Conservation (phyloP, 1,140 invertebrate species). For the Meteorus sp. region DNA sequence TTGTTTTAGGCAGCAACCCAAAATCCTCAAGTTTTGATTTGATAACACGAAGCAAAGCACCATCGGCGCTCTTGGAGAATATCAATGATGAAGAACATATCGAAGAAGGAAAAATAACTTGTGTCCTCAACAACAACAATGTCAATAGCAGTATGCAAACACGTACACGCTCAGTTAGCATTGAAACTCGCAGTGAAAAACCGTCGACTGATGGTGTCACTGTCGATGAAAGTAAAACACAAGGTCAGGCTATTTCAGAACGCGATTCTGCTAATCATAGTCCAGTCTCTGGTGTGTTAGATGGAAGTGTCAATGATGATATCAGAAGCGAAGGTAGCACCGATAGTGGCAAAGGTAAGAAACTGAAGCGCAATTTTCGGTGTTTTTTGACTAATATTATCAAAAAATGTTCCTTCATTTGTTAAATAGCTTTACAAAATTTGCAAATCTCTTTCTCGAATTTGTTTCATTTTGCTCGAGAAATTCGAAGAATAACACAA, state of each 20-base stretch:
- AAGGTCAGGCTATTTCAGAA: conserved; percentile 39
- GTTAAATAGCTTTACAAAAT: background rate
- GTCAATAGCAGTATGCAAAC: background rate
- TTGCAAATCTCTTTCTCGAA: background rate
- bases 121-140: conserved; percentile 20
- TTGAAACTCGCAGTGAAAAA: conserved; percentile 26
- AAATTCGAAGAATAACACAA: too few relatives aligned
- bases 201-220: conserved; percentile 15
- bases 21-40: conserved; percentile 37
- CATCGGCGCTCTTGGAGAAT: conserved; percentile 3
- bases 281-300: conserved; percentile 55
- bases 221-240: conserved; percentile 24
- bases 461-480: background rate
- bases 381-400: conserved; percentile 11
- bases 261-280: conserved; percentile 64
- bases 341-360: conserved; percentile 54
- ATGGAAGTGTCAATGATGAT: conserved; percentile 58
- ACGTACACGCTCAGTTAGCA: conserved; percentile 14
- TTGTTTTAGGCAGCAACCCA: conserved; percentile 41
- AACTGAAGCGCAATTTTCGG: background rate
- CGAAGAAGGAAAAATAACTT: conserved; percentile 21
- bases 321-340: conserved; percentile 57
- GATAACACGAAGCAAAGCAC: conserved; percentile 28
- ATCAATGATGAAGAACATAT: background rate
- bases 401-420: background rate